Evolutionary conservation across 2,888 invertebrate genomes (phyloP).

Genomic region (Ethmia dodecea): DNA sequence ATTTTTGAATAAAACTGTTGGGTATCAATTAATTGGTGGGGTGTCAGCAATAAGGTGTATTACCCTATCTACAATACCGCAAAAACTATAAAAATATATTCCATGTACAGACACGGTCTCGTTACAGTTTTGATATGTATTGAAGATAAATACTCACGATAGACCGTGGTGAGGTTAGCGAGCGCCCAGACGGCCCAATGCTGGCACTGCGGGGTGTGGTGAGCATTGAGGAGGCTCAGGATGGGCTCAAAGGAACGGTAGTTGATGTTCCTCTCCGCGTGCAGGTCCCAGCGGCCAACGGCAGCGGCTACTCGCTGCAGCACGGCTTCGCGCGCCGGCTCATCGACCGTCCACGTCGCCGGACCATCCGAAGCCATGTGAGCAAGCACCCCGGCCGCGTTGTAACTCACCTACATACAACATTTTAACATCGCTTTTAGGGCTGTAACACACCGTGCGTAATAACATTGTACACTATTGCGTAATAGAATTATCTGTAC

Average conservation of each 20-base stretch:
- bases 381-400: constrained; percentile 96
- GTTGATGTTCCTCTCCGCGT: constrained; percentile 94
- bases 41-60: too few relatives aligned
- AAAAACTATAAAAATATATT: too few relatives aligned
- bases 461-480: too few relatives aligned
- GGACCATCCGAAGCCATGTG: constrained; percentile 96
- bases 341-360: constrained; percentile 86
- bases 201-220: constrained; percentile 94
- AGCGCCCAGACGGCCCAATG: constrained; percentile 99
- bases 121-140: too few relatives aligned
- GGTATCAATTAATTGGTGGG: too few relatives aligned
- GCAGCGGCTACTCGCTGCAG: constrained; percentile 87
- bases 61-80: too few relatives aligned
- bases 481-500: too few relatives aligned
- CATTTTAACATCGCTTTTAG: neutral
- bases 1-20: too few relatives aligned
- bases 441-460: too few relatives aligned
- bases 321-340: constrained; percentile 84
- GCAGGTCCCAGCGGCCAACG: constrained; percentile 92
- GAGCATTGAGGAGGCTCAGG: constrained; percentile 86
- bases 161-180: constrained; percentile 95
- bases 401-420: constrained; percentile 88
- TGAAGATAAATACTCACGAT: constrained; percentile 86
- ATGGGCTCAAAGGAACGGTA: constrained; percentile 96
- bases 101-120: too few relatives aligned